Evolutionary conservation across 2,888 invertebrate genomes (phyloP).

Genomic region (Dryocosmus kuriphilus): DNA sequence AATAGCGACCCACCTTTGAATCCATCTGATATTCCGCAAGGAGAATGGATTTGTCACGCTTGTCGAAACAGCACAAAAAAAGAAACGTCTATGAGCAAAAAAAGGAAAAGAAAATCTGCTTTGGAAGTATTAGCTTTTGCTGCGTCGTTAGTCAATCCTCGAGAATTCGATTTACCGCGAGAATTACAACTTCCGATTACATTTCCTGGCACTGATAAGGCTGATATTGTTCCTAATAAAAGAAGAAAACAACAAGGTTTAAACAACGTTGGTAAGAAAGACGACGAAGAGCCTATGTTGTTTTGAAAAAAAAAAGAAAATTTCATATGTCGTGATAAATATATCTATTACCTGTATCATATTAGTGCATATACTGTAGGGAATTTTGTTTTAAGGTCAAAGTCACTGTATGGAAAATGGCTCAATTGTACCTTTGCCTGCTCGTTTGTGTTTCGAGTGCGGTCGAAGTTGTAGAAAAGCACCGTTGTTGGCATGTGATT

Average conservation of each 20-base stretch:
- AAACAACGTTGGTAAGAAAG: slow-evolving; percentile 65
- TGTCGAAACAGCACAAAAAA: slow-evolving; percentile 81
- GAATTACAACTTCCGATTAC: slow-evolving; percentile 87
- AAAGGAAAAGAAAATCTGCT: slow-evolving; percentile 78
- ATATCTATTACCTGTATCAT: no score
- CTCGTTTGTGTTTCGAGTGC: slow-evolving; percentile 91
- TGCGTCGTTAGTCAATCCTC: slow-evolving; percentile 91
- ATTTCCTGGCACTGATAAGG: slow-evolving; percentile 91
- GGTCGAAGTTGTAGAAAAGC: slow-evolving; percentile 90
- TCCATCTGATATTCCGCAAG: slow-evolving; percentile 92
- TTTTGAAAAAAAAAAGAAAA: no score
- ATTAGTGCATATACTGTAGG: not conserved
- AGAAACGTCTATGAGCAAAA: slow-evolving; percentile 63
- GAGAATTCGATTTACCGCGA: slow-evolving; percentile 91
- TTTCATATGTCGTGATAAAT: no score
- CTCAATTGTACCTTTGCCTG: slow-evolving; percentile 86
- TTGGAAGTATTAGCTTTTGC: slow-evolving; percentile 90
- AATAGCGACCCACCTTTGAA: slow-evolving; percentile 94
- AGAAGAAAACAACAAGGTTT: slow-evolving; percentile 68
- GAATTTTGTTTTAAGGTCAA: slow-evolving; percentile 65
- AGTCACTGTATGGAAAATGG: slow-evolving; percentile 74
- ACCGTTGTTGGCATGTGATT: slow-evolving; percentile 95
- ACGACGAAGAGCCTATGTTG: not conserved
- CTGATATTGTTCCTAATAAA: slow-evolving; percentile 77
- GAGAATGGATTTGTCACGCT: slow-evolving; percentile 94